Base-by-base conservation (phyloP, 2,797 vertebrate genomes). In the Ceryle rudis region DNA sequence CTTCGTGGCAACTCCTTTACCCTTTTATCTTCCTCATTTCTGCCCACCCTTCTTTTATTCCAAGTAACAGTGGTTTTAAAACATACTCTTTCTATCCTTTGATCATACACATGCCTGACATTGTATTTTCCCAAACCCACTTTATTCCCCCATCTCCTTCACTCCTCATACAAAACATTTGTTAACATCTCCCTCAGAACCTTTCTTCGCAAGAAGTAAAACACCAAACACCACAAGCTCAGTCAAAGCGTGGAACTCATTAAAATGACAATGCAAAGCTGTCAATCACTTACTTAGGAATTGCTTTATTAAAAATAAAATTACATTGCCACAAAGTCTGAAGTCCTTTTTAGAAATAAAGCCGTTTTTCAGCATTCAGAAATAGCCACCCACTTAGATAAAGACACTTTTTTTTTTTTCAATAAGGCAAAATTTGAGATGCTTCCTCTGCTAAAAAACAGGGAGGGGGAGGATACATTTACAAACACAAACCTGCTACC, bases 261-360 rank as follows among this genome's bases (percentile, higher is more conserved):
- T 52, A 21, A 88, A 91, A 92, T 16, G 26, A 93, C 55, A 29
- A 20, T 0, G 1, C 71, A 55, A 92, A 89, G 28, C 44, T 73
- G 42, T 42, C 54, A 69, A 71, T 65, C 31, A n/a, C 20, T 83
- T 75, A 46, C 5, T 87, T 82, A 72, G 15, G 25, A 94, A 92
- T 92, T 81, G 71, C 39, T 96, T 97, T 97, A 97, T 97, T 97
- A 80, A 94, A 95, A 94, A 94, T 73, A 93, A 89, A 91, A 93
- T 89, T 69, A 88, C 54, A 93, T 25, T 35, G 47, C 96, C 82
- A 70, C 46, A 28, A 93, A 74, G 37, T 69, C 75, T 81, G 41
- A 81, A 65, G 37, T 52, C 46, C 58, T 72, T 86, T 88, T 85
- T 64, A 93, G 74, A 95, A 95, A 83, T n/a, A 86, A 82, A 93